These are phyloP conservation scores for Carapus acus DNA, from an alignment of 2,797 vertebrate species.

Conservation along the genomic window DNA sequence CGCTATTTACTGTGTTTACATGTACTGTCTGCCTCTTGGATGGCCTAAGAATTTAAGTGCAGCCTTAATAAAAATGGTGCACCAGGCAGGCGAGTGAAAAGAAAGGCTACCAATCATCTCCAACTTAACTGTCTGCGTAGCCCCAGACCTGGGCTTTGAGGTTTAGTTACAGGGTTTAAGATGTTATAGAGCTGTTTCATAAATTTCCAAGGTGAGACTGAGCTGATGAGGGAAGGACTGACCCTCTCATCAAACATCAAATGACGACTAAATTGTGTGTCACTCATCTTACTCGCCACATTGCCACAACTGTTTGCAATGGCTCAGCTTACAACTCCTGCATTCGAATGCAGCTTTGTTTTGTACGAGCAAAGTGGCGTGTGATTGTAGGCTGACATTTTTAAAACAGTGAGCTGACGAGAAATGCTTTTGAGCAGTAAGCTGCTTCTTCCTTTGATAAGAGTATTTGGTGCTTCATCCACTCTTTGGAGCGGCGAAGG, in stretches of 20 bases:
- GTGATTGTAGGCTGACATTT: too few relatives aligned
- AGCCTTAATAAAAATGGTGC: conserved; percentile 64
- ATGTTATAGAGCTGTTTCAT: conserved; percentile 46
- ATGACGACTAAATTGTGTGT: conserved; percentile 1
- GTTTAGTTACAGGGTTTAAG: conserved; percentile 34
- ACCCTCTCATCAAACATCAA: conserved; percentile 29
- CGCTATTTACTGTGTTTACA: conserved; percentile 75
- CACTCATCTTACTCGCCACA: too few relatives aligned
- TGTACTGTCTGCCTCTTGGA: conserved; percentile 53
- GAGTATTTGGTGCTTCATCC: conserved; percentile 29
- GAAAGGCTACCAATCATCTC: conserved; percentile 70
- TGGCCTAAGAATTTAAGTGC: conserved; percentile 69
- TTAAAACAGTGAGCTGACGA: conserved; percentile 13
- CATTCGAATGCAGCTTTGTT: too few relatives aligned
- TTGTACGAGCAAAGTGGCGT: too few relatives aligned
- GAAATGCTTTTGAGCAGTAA: conserved; percentile 27
- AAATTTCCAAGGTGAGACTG: conserved; percentile 57
- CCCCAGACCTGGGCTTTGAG: conserved; percentile 55
- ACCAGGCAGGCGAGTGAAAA: conserved; percentile 61
- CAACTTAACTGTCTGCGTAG: conserved; percentile 70
- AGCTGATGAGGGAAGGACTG: conserved; percentile 18
- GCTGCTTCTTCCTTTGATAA: conserved; percentile 28
- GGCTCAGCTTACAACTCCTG: too few relatives aligned
- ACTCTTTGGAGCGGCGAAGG: conserved; percentile 15
- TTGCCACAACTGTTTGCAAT: too few relatives aligned